A percentile compares a stretch with the other conserved stretches of the same genome.
phyloP scores from a whole-genome alignment of 2,797 vertebrate species.

The Periophthalmus magnuspinnatus region DNA sequence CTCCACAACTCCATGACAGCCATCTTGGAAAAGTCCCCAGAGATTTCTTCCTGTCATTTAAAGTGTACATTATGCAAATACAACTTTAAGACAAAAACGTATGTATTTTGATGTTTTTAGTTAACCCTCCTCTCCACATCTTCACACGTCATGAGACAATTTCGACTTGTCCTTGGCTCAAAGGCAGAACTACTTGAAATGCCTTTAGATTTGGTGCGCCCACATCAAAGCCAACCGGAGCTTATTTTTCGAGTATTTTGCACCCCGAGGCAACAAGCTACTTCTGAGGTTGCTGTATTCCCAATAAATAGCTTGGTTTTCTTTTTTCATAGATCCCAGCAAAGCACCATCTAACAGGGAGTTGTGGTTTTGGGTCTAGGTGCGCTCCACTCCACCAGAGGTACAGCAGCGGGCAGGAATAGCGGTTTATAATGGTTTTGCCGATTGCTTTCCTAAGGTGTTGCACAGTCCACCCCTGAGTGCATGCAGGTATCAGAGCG shows the following conservation, averaged over 20 bases:
- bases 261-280: slow-evolving; percentile 73
- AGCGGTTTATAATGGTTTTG: slow-evolving; percentile 75
- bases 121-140: slow-evolving; percentile 62
- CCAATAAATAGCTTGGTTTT: slow-evolving; percentile 79
- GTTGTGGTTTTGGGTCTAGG: slow-evolving; percentile 56
- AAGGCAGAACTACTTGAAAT: slow-evolving; percentile 77
- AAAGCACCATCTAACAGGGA: slow-evolving; percentile 65
- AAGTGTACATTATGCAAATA: slow-evolving; percentile 63
- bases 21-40: slow-evolving; percentile 50
- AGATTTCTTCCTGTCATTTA: slow-evolving; percentile 56
- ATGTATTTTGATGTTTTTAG: slow-evolving; percentile 61
- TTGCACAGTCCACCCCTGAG: slow-evolving; percentile 53
- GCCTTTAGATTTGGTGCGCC: slow-evolving; percentile 76
- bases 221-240: slow-evolving; percentile 81
- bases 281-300: slow-evolving; percentile 74
- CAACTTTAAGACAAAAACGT: slow-evolving; percentile 54
- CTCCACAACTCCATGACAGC: slow-evolving; percentile 51
- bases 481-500: slow-evolving; percentile 41
- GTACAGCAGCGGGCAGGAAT: slow-evolving; percentile 54
- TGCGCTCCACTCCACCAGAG: slow-evolving; percentile 63
- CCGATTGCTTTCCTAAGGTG: slow-evolving; percentile 74
- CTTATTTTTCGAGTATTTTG: slow-evolving; percentile 81
- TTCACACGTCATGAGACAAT: slow-evolving; percentile 70
- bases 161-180: slow-evolving; percentile 79
- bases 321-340: slow-evolving; percentile 66